Evolutionary conservation across 2,888 invertebrate genomes (phyloP), one percentile per base, ranked within the genome.

Genomic region (Candidula unifasciata): DNA sequence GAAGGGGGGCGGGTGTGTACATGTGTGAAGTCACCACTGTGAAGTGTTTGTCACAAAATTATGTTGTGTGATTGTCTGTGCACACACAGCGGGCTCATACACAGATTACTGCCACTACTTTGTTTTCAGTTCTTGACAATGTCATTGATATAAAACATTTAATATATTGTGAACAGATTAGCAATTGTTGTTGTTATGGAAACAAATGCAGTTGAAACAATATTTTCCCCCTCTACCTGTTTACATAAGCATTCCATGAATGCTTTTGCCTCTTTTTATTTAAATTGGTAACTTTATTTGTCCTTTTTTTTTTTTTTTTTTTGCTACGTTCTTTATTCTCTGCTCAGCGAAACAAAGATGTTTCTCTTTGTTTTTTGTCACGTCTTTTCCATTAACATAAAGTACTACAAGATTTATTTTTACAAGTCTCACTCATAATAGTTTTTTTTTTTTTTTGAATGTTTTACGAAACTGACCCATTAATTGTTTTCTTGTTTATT

Each of bases 151-250:
- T 73, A 13, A 5, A 27, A 44, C 73, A 52, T 52, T 71, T 71
- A 18, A 73, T n/a, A 73, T 71, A 33, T 37, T 73, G 52, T n/a
- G 73, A 73, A 52, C n/a, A 52, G 24, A 73, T 73, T 37, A 44
- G 52, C 52, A 27, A 24, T 52, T 73, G 37, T 73, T 69, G n/a
- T 73, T 73, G 73, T 73, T 73, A n/a, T 73, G 73, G 73, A 73
- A 73, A 73, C 73, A 35, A 69, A 52, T 73, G 73, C 73, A 73
- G 73, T 52, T 73, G n/a, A 73, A 73, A 73, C 13, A n/a, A 71
- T 3, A 35, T 8, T 8, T 68, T 52, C 24, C 44, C 73, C 27
- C 37, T 27, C 37, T 44, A 44, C 44, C 73, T 27, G 44, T 73
- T 73, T 52, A 18, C 5, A 52, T 73, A 8, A 73, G 44, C 73